Evolutionary conservation across 2,888 invertebrate genomes (phyloP).

Genomic region (Drosophila greeni): DNA sequence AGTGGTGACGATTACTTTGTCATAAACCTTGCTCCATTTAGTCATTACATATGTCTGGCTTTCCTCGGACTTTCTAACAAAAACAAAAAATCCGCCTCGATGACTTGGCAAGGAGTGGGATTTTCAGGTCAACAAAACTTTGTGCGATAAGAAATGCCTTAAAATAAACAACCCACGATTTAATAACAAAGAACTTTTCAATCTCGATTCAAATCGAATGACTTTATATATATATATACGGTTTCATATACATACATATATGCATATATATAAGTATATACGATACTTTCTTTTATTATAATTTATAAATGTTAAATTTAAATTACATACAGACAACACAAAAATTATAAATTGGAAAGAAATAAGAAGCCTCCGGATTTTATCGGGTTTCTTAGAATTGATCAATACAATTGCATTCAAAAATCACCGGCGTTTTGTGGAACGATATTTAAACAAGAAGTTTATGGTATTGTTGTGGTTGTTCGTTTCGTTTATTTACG

Average conservation of each 20-base stretch:
- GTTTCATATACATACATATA: conserved; percentile 37
- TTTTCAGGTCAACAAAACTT: not conserved
- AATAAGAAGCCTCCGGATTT: conserved; percentile 50
- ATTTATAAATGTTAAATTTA: conserved; percentile 71
- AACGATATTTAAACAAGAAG: conserved; percentile 51
- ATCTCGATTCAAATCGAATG: conserved; percentile 39
- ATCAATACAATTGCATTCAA: conserved; percentile 23
- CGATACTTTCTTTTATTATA: conserved; percentile 58
- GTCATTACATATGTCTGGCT: conserved; percentile 1
- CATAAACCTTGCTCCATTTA: conserved; percentile 1
- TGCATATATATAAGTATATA: conserved; percentile 59
- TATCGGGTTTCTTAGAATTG: conserved; percentile 24
- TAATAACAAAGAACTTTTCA: conserved; percentile 3
- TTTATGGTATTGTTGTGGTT: conserved; percentile 45
- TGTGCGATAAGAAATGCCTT: not conserved
- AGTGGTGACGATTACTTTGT: not conserved
- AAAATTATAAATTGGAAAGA: conserved; percentile 70
- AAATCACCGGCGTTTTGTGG: conserved; percentile 43
- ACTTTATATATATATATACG: conserved; percentile 28
- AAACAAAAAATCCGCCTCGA: not conserved
- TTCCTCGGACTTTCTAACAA: not conserved
- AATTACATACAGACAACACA: conserved; percentile 75
- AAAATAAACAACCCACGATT: conserved; percentile 1
- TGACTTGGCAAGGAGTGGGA: conserved; percentile 4
- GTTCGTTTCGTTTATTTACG: conserved; percentile 37